A percentile compares a stretch with the other conserved stretches of the same genome.
phyloP scores from a whole-genome alignment of 2,888 invertebrate species.

The Nephrotoma guestfalica region DNA sequence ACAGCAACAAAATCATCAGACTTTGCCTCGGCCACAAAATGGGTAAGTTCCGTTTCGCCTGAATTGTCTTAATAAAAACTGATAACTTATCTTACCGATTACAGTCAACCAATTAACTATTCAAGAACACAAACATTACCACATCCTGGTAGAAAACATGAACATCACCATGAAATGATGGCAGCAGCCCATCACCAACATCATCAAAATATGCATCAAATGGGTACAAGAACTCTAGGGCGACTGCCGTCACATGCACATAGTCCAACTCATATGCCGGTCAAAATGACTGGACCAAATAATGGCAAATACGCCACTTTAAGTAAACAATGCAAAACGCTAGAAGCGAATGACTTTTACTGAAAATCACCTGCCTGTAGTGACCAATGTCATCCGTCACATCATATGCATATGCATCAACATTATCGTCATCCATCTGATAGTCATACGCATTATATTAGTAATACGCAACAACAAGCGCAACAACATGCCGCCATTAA shows the following conservation, averaged over 20 bases:
- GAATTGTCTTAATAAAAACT: background rate
- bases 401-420: slow-evolving; percentile 19
- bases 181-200: slow-evolving; percentile 30
- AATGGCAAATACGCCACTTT: slow-evolving; percentile 87
- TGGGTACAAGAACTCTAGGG: slow-evolving; percentile 51
- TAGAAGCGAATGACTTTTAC: slow-evolving; percentile 89
- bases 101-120: slow-evolving; percentile 15
- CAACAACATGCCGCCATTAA: slow-evolving; percentile 24
- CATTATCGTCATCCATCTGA: slow-evolving; percentile 36
- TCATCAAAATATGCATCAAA: slow-evolving; percentile 35
- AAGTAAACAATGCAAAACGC: slow-evolving; percentile 91
- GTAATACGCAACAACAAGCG: background rate
- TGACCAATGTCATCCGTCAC: slow-evolving; percentile 23
- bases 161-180: slow-evolving; percentile 33
- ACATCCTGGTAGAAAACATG: slow-evolving; percentile 24
- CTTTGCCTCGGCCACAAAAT: slow-evolving; percentile 35
- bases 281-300: slow-evolving; percentile 43
- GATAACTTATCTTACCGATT: background rate
- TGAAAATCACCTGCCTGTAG: slow-evolving; percentile 57
- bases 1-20: slow-evolving; percentile 35
- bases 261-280: slow-evolving; percentile 39
- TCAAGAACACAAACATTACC: slow-evolving; percentile 33
- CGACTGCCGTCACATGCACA: slow-evolving; percentile 45
- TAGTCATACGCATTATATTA: slow-evolving; percentile 31
- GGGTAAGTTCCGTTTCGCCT: slow-evolving; percentile 23